Base-by-base conservation (phyloP, 2,797 vertebrate genomes). In the Fistularia commersonii region DNA sequence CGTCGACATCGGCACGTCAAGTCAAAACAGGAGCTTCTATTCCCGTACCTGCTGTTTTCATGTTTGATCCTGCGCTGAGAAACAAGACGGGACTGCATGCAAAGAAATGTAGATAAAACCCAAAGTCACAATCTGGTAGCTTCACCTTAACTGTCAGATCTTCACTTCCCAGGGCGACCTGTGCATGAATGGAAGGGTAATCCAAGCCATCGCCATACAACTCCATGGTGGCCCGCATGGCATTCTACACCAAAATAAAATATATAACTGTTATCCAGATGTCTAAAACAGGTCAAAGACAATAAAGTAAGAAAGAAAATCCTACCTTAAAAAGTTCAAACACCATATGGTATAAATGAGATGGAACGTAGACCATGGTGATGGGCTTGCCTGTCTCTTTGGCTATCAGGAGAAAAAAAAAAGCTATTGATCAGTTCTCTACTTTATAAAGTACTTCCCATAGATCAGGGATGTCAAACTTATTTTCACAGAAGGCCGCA, bases 201-300 rank as follows among this genome's bases (percentile, higher is more conserved):
- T 94, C 79, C 58, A 93, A 87, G 38, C 80, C 76, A 32, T 96
- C 93, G 0, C 91, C 94, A 3, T 93, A 74, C 32, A 93, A 80
- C 77, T 99, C 97, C 94, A 99, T 96, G 44, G 97, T 98, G 48
- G 97, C 97, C 45, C 97, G 89, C 97, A 99, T 99, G 63, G 97
- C 95, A 43, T 99, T 99, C 97, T 99, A 80, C 64, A 86, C 36
- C 39, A 37, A 11, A 4, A 1, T 14, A 46, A 1, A 8, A 32
- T 0, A 11, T 8, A 34, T 11, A 6, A 2, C n/a, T n/a, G n/a
- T n/a, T n/a, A n/a, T n/a, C n/a, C n/a, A n/a, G n/a, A n/a, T 13
- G 14, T 37, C 11, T 6, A 15, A 12, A n/a, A 4, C 11, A 10
- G 2, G 9, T n/a, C n/a, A n/a, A n/a, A n/a, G n/a, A n/a, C n/a